Evolutionary conservation across 2,113 vertebrate species (phyloP), one percentile per base, ranked within the genome.

Genomic region (Tupaia chinensis): DNA sequence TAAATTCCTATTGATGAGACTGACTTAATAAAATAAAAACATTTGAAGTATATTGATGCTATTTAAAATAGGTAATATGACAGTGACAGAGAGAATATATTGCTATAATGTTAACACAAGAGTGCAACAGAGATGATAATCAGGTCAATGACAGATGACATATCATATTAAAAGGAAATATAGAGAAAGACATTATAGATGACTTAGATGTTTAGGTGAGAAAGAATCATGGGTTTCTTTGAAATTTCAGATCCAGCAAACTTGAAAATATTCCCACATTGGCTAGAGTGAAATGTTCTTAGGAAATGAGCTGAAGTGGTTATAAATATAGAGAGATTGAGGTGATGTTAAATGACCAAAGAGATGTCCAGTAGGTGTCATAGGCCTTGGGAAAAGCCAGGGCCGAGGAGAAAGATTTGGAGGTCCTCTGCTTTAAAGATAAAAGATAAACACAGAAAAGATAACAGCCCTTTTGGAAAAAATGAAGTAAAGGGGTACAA

Each of bases 391-490:
- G 16, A 68, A 32, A 87, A 68, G 44, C 19, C 32, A 58, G 10
- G 68, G 17, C n/a, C 79, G 2, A 9, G 91, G 10, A 63, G 54
- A 95, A 86, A 32, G 5, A 82, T 23, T n/a, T 61, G 70, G 53
- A 70, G 5, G 82, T 79, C 74, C 77, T 94, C 77, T 91, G 9
- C 12, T 85, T 4, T 89, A 94, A 65, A 16, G 29, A 94, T 84
- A 56, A 79, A 89, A 54, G 27, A 72, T 60, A 25, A 84, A 29
- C 11, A 83, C 68, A 86, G 29, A 76, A 82, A 87, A 70, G 53
- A 9, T 53, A 77, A 19, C 16, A 96, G 5, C 15, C n/a, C 70
- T 93, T 83, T 95, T 72, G 81, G 70, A 87, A 60, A 76, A 85
- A 72, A 44, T 44, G 17, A 11, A 78, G 20, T 56, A 61, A 78